Percentiles rank a stretch among this genome's conserved stretches.
Evolutionary conservation across 2,888 invertebrate species (phyloP).

Genomic region (Cotesia congregata): DNA sequence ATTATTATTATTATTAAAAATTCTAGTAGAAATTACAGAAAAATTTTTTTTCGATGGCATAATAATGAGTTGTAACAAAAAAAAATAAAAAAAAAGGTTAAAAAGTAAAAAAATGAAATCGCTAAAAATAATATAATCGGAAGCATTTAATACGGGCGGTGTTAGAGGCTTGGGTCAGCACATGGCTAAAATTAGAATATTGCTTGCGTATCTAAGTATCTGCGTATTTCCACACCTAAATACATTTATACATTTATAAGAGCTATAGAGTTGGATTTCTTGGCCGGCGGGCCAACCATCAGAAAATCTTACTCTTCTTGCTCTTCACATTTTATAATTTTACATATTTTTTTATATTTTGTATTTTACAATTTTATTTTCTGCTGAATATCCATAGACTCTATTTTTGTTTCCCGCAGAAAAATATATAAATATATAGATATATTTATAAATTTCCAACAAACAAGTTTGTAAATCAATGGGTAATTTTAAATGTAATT

Average conservation of each 20-base stretch:
- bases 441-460: no score
- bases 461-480: no score
- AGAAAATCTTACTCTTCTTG: constrained; percentile 11
- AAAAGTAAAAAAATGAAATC: constrained; percentile 24
- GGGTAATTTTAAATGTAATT: no score
- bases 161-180: constrained; percentile 60
- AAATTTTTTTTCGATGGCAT: neutral
- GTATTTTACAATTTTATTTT: neutral
- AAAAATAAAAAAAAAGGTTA: constrained; percentile 24
- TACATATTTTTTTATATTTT: neutral
- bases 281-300: constrained; percentile 57
- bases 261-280: constrained; percentile 53
- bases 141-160: constrained; percentile 61
- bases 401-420: no score
- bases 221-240: constrained; percentile 51
- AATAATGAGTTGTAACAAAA: neutral
- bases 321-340: constrained; percentile 13
- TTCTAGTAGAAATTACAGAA: neutral
- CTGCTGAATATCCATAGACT: neutral
- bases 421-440: no score
- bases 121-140: constrained; percentile 66
- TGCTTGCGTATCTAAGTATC: constrained; percentile 57
- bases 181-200: constrained; percentile 61
- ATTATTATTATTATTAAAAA: no score
- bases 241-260: constrained; percentile 53